These are phyloP conservation scores for Percopsis omiscomaycus DNA, from an alignment of 2,797 vertebrate genomes.

Conservation along the genomic window DNA sequence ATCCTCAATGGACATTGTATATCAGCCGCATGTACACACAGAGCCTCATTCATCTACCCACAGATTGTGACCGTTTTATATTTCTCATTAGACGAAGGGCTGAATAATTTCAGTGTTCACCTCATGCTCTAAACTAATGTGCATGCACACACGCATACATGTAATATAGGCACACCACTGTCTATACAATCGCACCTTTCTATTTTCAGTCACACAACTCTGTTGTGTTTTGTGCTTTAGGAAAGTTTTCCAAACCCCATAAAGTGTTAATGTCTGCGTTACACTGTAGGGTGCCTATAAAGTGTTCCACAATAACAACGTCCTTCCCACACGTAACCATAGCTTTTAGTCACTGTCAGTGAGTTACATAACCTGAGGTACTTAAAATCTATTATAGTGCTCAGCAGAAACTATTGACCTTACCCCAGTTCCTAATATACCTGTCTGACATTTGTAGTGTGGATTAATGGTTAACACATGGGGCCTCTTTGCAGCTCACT, in stretches of 20 bases:
- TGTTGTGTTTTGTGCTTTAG: conserved; percentile 7
- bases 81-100: conserved; percentile 15
- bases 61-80: conserved; percentile 14
- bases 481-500: not conserved
- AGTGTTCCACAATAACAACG: conserved; percentile 21
- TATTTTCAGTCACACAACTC: conserved; percentile 2
- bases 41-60: conserved; percentile 8
- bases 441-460: not conserved
- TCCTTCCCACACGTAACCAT: not conserved
- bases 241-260: conserved; percentile 7
- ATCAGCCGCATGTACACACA: conserved; percentile 20
- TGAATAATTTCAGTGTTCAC: conserved; percentile 6
- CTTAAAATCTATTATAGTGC: conserved; percentile 12
- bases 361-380: conserved; percentile 1
- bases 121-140: conserved; percentile 11
- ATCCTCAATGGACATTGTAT: conserved; percentile 27
- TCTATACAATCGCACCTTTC: conserved; percentile 8
- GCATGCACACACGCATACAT: not conserved
- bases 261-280: conserved; percentile 21
- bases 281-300: conserved; percentile 1
- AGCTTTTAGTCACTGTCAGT: conserved; percentile 6
- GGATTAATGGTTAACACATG: not conserved
- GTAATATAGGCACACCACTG: no score
- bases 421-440: conserved; percentile 1
- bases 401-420: conserved; percentile 2